These are phyloP conservation scores for Orestias chungarensis DNA, from an alignment of 2,797 vertebrate species.

Conservation along the genomic window DNA sequence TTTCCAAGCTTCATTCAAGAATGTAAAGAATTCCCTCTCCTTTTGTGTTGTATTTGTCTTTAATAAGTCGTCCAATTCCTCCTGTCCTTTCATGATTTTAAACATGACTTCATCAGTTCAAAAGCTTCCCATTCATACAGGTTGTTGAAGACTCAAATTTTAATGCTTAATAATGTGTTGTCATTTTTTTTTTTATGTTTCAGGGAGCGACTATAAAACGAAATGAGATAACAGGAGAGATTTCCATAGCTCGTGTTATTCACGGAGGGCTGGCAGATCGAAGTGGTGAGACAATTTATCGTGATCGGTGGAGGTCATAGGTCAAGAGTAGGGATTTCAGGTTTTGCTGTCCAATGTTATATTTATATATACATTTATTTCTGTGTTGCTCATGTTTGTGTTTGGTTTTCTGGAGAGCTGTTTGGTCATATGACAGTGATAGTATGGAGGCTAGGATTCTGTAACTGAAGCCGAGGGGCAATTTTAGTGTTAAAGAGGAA, in stretches of 20 bases:
- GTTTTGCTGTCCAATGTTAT: no score
- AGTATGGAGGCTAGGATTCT: no score
- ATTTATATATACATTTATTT: no score
- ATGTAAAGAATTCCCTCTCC: not conserved
- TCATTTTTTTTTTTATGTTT: constrained; percentile 14
- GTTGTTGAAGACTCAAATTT: fast-evolving
- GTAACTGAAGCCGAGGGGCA: no score
- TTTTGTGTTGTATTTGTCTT: not conserved
- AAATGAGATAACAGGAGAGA: constrained; percentile 91
- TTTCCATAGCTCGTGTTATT: constrained; percentile 93
- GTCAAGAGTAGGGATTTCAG: no score
- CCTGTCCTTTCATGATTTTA: not conserved
- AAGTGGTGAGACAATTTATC: constrained; percentile 82
- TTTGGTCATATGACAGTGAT: no score
- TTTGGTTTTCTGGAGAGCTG: no score
- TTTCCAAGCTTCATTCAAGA: not conserved
- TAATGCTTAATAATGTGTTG: fast-evolving
- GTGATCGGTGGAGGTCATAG: not conserved
- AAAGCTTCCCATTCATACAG: not conserved
- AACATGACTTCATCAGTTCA: not conserved
- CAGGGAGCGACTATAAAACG: constrained; percentile 98
- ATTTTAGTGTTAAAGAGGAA: no score
- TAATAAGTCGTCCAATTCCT: constrained; percentile 9
- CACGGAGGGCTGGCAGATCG: constrained; percentile 93
- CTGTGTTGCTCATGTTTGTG: no score